Evolutionary conservation across 2,113 vertebrate genomes (phyloP).

Genomic region (Apistogramma diplotaenia): DNA sequence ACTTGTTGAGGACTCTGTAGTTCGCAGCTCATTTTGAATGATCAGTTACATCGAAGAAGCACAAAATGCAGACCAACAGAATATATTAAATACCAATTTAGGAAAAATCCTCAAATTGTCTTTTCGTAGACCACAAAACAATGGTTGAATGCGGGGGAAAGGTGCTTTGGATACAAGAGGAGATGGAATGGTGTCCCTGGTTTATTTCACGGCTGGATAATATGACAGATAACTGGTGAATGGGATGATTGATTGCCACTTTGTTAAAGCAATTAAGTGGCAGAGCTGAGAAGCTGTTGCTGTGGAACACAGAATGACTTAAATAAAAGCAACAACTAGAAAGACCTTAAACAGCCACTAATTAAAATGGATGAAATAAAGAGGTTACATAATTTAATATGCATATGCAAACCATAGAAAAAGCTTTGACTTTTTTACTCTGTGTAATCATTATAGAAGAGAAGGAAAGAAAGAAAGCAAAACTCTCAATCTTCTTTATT

Average conservation of each 20-base stretch:
- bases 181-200: constrained; percentile 53
- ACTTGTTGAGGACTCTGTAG: constrained; percentile 11
- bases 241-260: constrained; percentile 76
- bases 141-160: constrained; percentile 6
- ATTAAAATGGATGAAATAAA: constrained; percentile 68
- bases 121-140: constrained; percentile 43
- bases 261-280: constrained; percentile 76
- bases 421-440: background rate
- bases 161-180: constrained; percentile 44
- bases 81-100: constrained; percentile 33
- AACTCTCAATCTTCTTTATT: too few relatives aligned
- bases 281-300: constrained; percentile 53
- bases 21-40: constrained; percentile 8
- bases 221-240: constrained; percentile 65
- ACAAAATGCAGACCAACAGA: constrained; percentile 61
- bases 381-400: background rate
- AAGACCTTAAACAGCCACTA: constrained; percentile 44
- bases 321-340: constrained; percentile 59
- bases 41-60: constrained; percentile 21
- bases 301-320: constrained; percentile 37
- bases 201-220: constrained; percentile 68
- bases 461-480: background rate
- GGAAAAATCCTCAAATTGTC: constrained; percentile 24
- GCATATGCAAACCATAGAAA: background rate
- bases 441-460: background rate